These are phyloP conservation scores for Tachysurus vachellii DNA, from an alignment of 2,113 vertebrate species.

Conservation along the genomic window DNA sequence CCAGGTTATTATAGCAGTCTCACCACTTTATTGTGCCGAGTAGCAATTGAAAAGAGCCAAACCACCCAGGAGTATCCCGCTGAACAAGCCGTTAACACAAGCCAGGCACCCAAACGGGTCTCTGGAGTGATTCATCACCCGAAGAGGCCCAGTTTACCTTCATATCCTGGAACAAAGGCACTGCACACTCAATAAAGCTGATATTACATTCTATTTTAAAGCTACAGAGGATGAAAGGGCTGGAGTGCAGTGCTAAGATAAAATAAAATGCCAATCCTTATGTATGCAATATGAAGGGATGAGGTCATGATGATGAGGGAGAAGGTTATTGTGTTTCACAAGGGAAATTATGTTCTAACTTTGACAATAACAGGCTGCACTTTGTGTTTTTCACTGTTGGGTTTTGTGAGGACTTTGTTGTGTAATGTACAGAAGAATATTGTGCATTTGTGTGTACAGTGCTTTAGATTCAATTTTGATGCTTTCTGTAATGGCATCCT, in stretches of 20 bases:
- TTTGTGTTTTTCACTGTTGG: not conserved
- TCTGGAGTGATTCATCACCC: conserved; percentile 53
- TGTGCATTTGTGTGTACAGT: not conserved
- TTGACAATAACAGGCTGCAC: not conserved
- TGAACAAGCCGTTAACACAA: conserved; percentile 53
- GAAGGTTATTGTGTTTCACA: conserved; percentile 37
- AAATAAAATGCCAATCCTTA: conserved; percentile 40
- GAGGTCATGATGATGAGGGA: conserved; percentile 21
- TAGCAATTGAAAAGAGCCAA: conserved; percentile 57
- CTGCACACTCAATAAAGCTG: conserved; percentile 52
- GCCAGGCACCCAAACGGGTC: conserved; percentile 42
- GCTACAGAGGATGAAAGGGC: conserved; percentile 29
- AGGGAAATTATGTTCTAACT: conserved; percentile 17
- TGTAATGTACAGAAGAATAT: not conserved
- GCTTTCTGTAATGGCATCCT: not conserved
- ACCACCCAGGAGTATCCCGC: conserved; percentile 45
- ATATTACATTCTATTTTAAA: conserved; percentile 53
- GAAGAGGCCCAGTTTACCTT: conserved; percentile 45
- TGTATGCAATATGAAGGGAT: conserved; percentile 5
- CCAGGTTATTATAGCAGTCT: conserved; percentile 62
- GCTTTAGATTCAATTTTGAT: not conserved
- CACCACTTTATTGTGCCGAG: conserved; percentile 56
- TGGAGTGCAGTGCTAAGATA: conserved; percentile 11
- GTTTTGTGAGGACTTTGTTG: not conserved
- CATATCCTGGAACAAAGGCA: conserved; percentile 53